Percentiles rank a stretch among this genome's conserved stretches.
Conservation (phyloP, 1,140 invertebrate species). For the Oryctes rhinoceros region DNA sequence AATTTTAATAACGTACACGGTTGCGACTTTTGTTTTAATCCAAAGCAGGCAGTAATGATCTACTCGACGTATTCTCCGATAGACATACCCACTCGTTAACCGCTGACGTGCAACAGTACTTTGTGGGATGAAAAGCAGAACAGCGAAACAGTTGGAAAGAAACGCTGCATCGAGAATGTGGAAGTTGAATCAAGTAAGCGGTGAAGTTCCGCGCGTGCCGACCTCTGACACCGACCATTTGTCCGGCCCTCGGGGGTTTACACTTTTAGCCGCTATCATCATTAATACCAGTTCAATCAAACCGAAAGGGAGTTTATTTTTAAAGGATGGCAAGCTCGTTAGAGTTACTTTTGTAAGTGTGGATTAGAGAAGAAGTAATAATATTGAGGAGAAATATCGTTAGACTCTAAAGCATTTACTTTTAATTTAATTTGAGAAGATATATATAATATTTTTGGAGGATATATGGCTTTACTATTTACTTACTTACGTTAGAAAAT, state of each 20-base stretch:
- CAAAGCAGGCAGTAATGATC: too few species aligned
- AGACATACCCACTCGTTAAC: constrained; percentile 10
- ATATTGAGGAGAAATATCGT: too few species aligned
- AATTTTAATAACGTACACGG: too few species aligned
- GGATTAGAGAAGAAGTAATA: too few species aligned
- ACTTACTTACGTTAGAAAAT: too few species aligned
- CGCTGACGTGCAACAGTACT: not conserved
- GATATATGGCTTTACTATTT: too few species aligned
- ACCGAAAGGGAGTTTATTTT: not conserved
- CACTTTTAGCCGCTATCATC: constrained; percentile 41
- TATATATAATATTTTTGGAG: too few species aligned
- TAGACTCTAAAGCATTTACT: too few species aligned
- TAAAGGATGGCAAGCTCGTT: not conserved
- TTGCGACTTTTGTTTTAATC: too few species aligned
- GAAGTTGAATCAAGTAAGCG: constrained; percentile 40
- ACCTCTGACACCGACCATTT: constrained; percentile 44
- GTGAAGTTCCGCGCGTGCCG: constrained; percentile 41
- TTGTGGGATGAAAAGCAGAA: constrained; percentile 11
- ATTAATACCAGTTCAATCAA: constrained; percentile 43
- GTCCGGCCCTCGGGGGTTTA: constrained; percentile 40
- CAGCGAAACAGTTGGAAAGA: constrained; percentile 5
- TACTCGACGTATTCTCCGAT: not conserved
- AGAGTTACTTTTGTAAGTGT: too few species aligned
- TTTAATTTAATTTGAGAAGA: too few species aligned
- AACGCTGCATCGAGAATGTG: not conserved